phyloP scores from a whole-genome alignment of 2,113 vertebrate species.

The Felis chaus region DNA sequence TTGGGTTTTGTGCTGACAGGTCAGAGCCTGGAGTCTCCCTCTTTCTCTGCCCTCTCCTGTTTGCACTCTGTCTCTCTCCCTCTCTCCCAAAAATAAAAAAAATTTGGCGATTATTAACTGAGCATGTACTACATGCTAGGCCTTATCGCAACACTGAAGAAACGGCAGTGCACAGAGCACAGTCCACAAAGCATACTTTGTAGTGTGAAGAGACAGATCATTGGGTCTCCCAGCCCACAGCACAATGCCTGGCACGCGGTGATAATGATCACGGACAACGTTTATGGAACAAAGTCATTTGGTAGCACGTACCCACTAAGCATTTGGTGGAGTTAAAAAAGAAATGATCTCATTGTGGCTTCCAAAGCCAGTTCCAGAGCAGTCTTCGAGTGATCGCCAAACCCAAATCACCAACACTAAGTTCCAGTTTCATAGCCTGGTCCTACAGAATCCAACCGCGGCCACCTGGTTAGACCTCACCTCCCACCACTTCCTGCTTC shows the following conservation, averaged over 20 bases:
- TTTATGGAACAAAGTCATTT: fast-evolving
- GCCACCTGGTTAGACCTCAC: not conserved
- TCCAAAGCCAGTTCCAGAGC: not conserved
- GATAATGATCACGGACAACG: fast-evolving
- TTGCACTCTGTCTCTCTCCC: too few relatives aligned
- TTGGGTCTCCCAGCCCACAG: fast-evolving
- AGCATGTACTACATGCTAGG: not conserved
- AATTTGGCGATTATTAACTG: not conserved
- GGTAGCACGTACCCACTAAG: not conserved
- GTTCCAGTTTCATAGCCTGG: not conserved
- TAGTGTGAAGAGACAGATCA: fast-evolving
- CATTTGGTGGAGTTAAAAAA: not conserved
- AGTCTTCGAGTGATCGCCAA: not conserved
- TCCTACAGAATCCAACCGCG: fast-evolving
- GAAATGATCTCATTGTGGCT: not conserved
- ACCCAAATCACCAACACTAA: not conserved
- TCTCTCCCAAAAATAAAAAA: too few relatives aligned
- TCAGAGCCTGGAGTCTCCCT: too few relatives aligned
- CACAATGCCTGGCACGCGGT: not conserved
- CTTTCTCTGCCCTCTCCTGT: too few relatives aligned
- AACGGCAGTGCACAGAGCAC: not conserved
- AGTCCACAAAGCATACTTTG: not conserved
- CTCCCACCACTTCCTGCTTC: too few relatives aligned
- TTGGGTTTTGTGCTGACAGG: too few relatives aligned
- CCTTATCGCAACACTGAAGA: not conserved